Evolutionary conservation across 2,888 invertebrate genomes (phyloP), one percentile per base, ranked within the genome.

Genomic region (Ichneumon xanthorius): DNA sequence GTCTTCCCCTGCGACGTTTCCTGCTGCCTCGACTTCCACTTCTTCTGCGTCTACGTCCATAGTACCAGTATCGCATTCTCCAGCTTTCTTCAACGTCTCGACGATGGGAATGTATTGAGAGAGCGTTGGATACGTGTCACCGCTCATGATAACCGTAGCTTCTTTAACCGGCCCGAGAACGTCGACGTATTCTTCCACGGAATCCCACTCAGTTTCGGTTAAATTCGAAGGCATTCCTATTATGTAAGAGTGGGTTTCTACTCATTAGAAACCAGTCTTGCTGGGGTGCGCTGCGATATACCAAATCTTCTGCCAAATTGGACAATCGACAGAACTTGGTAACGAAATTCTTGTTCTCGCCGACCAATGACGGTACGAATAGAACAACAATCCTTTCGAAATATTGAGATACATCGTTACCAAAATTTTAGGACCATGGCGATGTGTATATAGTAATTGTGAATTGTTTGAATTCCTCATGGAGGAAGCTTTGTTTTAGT

Each of bases 51-150:
- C 33, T 22, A 53, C 9, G n/a, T 33, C 33, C 50, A 53, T 53
- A 4, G 16, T 7, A 4, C 19, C 53, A 33, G n/a, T 33, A 4
- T 67, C 40, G 14, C 19, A 37, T 26, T 19, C 11, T 11, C 55
- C 55, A 11, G 75, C 58, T 68, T 75, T 75, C 9, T 75, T 75
- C 26, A 68, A 16, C 14, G 45, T 75, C 40, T 68, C 67, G 9
- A 81, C 61, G 37, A 81, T 68, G 4, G 68, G 75, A 55, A 81
- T 81, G 45, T 81, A 81, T 22, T 58, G 67, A 14, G 75, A 81
- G n/a, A 81, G 65, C 53, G 81, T 81, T 9, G 81, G 75, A 16
- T 75, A 68, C 4, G 55, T 30, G n/a, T 81, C 75, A 40, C 81
- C 58, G 65, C 68, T 81, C 81, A 81, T 81, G 7, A 68, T 45